Evolutionary conservation across 2,888 invertebrate genomes (phyloP).

Genomic region (Microplitis deprimator): DNA sequence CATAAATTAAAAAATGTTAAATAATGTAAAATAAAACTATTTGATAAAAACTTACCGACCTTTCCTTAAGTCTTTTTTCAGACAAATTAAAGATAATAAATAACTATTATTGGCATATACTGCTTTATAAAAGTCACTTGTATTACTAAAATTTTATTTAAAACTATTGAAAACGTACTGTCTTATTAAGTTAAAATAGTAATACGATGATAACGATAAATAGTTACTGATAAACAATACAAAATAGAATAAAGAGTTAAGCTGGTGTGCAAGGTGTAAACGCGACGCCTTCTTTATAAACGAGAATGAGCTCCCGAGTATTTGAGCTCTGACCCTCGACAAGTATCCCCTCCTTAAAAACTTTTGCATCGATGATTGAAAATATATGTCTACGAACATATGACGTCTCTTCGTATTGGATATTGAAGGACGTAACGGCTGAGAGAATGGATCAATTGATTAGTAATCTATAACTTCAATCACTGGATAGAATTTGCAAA

Average conservation of each 20-base stretch:
- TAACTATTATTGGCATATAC: not conserved
- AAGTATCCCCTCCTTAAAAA: slow-evolving; percentile 18
- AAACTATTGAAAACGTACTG: not conserved
- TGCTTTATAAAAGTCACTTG: not conserved
- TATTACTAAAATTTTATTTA: not conserved
- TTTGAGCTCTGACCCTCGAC: slow-evolving; percentile 55
- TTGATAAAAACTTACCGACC: slow-evolving; percentile 2
- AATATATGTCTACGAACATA: slow-evolving; percentile 22
- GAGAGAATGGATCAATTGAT: slow-evolving; percentile 18
- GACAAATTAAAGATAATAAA: not conserved
- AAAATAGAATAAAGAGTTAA: not conserved
- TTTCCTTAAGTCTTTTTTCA: not conserved
- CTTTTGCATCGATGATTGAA: slow-evolving; percentile 24
- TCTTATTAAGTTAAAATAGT: slow-evolving; percentile 2
- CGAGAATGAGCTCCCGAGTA: slow-evolving; percentile 43
- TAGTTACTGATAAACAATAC: slow-evolving; percentile 26
- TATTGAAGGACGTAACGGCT: slow-evolving; percentile 18
- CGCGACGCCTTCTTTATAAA: slow-evolving; percentile 46
- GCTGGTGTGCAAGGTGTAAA: slow-evolving; percentile 26
- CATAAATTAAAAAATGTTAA: not conserved
- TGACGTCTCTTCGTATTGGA: slow-evolving; percentile 11
- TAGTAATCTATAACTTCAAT: not conserved
- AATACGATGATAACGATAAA: not conserved
- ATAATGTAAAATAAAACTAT: not conserved
- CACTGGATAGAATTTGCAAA: not conserved